A percentile compares a stretch with the other conserved stretches of the same genome.
Evolutionary conservation across 2,888 invertebrate genomes (phyloP).

Genomic region (Cryptocephalus moraei): DNA sequence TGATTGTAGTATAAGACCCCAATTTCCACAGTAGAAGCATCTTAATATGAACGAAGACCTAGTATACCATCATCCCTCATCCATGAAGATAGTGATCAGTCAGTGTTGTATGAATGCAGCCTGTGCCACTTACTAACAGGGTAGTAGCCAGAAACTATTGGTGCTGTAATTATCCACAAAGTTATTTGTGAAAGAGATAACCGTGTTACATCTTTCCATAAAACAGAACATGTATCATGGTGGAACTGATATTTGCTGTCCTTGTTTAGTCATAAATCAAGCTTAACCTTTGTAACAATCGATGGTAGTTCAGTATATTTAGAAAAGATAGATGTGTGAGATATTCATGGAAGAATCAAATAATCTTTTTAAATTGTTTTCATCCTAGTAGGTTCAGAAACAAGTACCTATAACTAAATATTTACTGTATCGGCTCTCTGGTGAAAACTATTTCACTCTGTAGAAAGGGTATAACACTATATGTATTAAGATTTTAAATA

Average conservation of each 20-base stretch:
- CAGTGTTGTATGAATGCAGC: constrained; percentile 9
- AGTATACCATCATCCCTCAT: constrained; percentile 1
- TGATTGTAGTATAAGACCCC: constrained; percentile 17
- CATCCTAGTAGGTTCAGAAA: constrained; percentile 9
- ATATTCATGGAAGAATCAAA: constrained; percentile 12
- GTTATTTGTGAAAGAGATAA: too few species aligned
- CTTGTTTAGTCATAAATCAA: constrained; percentile 25
- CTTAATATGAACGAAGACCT: constrained; percentile 1
- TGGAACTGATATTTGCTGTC: constrained; percentile 21
- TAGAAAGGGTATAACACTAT: too few species aligned
- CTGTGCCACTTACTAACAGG: constrained; percentile 25
- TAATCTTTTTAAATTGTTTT: constrained; percentile 1
- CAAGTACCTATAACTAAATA: background rate
- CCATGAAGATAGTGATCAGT: constrained; percentile 1
- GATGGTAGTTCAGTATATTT: constrained; percentile 19
- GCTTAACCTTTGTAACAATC: constrained; percentile 22
- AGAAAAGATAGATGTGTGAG: constrained; percentile 12
- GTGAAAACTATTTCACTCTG: too few species aligned
- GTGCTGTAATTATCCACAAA: constrained; percentile 6
- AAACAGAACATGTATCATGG: constrained; percentile 17
- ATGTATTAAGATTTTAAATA: too few species aligned
- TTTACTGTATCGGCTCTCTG: background rate
- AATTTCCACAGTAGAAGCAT: constrained; percentile 8
- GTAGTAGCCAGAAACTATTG: constrained; percentile 26
- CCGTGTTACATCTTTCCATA: background rate